phyloP scores from a whole-genome alignment of 2,113 vertebrate species.

The Myotis yumanensis region DNA sequence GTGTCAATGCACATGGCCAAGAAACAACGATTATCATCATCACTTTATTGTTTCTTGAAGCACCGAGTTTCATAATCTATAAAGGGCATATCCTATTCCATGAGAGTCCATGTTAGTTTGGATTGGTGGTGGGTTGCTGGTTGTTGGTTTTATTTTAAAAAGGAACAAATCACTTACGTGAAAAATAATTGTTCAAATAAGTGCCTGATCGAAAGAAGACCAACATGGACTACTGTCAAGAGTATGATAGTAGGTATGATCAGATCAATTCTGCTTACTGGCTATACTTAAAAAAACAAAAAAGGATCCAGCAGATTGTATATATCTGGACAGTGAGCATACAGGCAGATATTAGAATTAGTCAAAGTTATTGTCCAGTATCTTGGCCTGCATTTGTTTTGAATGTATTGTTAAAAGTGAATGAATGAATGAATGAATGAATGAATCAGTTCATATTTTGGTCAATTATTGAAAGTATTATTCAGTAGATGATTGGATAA shows the following conservation, averaged over 20 bases:
- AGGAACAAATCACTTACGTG: background rate
- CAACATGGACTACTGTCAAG: background rate
- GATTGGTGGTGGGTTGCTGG: background rate
- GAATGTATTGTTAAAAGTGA: background rate
- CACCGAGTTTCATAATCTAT: background rate
- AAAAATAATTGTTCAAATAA: background rate
- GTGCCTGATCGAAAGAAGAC: background rate
- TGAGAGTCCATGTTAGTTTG: too few species aligned
- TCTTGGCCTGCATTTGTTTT: background rate
- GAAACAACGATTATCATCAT: background rate
- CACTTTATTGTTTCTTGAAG: background rate
- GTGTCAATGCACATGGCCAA: too few species aligned
- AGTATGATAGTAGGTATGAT: background rate
- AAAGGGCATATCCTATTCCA: background rate
- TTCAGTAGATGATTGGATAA: background rate
- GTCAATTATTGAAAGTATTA: background rate
- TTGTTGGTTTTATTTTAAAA: constrained; percentile 1
- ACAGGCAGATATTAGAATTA: too few species aligned
- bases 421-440: too few species aligned
- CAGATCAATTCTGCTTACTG: background rate
- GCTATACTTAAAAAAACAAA: background rate
- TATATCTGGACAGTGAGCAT: background rate
- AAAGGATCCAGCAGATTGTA: background rate
- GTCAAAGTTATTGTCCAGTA: background rate
- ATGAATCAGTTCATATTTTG: background rate